A percentile compares a stretch with the other conserved stretches of the same genome.
Conservation (phyloP, 2,113 vertebrate species). For the Prolemur simus region DNA sequence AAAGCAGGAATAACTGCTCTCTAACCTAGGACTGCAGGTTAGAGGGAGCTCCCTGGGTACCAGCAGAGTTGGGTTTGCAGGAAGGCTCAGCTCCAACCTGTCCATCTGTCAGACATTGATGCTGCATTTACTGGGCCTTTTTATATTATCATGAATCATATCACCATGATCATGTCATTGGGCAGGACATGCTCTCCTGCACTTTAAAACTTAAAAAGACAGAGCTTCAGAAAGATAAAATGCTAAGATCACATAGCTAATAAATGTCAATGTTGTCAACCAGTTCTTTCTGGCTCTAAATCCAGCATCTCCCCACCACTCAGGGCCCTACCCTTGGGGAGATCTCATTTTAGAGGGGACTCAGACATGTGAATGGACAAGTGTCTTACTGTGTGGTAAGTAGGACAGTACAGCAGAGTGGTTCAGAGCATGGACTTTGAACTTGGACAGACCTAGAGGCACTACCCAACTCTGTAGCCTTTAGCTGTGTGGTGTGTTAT, state of each 20-base stretch:
- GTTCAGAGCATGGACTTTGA: neutral
- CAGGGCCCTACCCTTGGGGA: neutral
- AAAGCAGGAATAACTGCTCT: neutral
- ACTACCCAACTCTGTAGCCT: neutral
- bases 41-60: neutral
- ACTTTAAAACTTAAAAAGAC: conserved; percentile 15
- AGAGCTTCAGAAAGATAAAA: neutral
- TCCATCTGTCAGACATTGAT: neutral
- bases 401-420: neutral
- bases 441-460: neutral
- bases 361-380: no score
- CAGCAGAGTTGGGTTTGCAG: neutral
- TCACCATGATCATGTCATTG: neutral
- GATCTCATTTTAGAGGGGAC: neutral
- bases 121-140: neutral
- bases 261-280: neutral
- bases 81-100: neutral
- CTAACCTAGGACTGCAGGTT: neutral
- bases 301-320: neutral
- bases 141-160: neutral
- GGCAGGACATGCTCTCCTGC: neutral
- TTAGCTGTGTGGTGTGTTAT: neutral
- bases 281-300: neutral
- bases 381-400: neutral
- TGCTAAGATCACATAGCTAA: neutral